These are phyloP conservation scores for Trematomus bernacchii DNA, from an alignment of 2,797 vertebrate species.

Conservation along the genomic window DNA sequence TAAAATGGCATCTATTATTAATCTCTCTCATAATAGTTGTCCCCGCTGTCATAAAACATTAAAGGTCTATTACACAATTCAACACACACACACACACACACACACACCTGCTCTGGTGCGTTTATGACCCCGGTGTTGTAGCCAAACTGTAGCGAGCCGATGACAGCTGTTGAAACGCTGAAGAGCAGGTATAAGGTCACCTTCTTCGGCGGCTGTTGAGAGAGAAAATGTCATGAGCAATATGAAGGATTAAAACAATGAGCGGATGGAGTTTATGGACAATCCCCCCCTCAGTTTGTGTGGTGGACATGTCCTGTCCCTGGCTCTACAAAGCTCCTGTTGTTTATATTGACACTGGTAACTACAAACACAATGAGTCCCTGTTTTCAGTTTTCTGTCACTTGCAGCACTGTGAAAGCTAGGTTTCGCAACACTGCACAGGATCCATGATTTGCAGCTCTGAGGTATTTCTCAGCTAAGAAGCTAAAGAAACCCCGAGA, in stretches of 20 bases:
- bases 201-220: conserved; percentile 81
- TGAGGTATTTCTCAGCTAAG: conserved; percentile 62
- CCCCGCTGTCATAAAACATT: neutral
- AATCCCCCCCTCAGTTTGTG: conserved; percentile 65
- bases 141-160: conserved; percentile 94
- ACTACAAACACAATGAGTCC: conserved; percentile 72
- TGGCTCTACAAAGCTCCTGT: conserved; percentile 74
- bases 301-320: conserved; percentile 49
- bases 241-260: conserved; percentile 18
- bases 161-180: conserved; percentile 87
- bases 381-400: conserved; percentile 38
- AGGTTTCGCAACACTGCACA: conserved; percentile 50
- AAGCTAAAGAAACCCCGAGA: conserved; percentile 60
- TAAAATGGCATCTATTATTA: conserved; percentile 13
- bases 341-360: conserved; percentile 70
- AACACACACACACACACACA: conserved; percentile 59
- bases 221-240: conserved; percentile 33
- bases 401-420: conserved; percentile 6
- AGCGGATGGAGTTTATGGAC: conserved; percentile 68
- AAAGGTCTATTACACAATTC: conserved; percentile 3
- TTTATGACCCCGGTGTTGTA: conserved; percentile 98
- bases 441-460: conserved; percentile 34
- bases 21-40: conserved; percentile 3
- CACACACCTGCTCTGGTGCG: conserved; percentile 89
- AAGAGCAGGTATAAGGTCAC: conserved; percentile 88